Evolutionary conservation across 2,797 vertebrate species (phyloP).

Genomic region (Discoglossus pictus): DNA sequence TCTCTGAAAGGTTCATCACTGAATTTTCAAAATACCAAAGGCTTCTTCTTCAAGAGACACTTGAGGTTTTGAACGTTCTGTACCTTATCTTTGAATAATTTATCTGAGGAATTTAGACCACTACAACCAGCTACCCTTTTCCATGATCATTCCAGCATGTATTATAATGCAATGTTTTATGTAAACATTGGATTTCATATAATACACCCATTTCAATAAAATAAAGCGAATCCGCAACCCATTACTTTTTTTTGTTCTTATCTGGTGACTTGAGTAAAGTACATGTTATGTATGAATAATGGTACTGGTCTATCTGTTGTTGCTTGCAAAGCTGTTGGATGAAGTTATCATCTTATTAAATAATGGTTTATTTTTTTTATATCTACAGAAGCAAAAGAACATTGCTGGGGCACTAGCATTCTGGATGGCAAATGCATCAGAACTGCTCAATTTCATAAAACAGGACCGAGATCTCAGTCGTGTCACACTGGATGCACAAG

Average conservation of each 20-base stretch:
- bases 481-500: constrained; percentile 92
- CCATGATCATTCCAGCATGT: too few relatives aligned
- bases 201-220: not conserved
- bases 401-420: constrained; percentile 97
- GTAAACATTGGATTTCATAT: not conserved
- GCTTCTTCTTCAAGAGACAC: too few relatives aligned
- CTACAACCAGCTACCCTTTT: too few relatives aligned
- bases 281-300: constrained; percentile 63
- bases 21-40: too few relatives aligned
- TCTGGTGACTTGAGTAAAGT: constrained; percentile 72
- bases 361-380: constrained; percentile 54
- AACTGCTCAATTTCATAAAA: constrained; percentile 96
- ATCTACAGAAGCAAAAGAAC: constrained; percentile 94
- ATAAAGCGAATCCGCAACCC: too few relatives aligned
- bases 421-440: constrained; percentile 99
- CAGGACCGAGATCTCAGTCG: constrained; percentile 94
- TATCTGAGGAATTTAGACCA: too few relatives aligned
- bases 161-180: not conserved
- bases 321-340: constrained; percentile 61
- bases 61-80: too few relatives aligned
- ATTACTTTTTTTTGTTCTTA: constrained; percentile 68
- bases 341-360: constrained; percentile 33
- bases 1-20: too few relatives aligned
- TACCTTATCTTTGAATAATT: too few relatives aligned
- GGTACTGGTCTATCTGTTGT: constrained; percentile 84